Percentiles rank a stretch among this genome's conserved stretches.
Conservation (phyloP, 2,888 invertebrate genomes). For the Idaea aversata region DNA sequence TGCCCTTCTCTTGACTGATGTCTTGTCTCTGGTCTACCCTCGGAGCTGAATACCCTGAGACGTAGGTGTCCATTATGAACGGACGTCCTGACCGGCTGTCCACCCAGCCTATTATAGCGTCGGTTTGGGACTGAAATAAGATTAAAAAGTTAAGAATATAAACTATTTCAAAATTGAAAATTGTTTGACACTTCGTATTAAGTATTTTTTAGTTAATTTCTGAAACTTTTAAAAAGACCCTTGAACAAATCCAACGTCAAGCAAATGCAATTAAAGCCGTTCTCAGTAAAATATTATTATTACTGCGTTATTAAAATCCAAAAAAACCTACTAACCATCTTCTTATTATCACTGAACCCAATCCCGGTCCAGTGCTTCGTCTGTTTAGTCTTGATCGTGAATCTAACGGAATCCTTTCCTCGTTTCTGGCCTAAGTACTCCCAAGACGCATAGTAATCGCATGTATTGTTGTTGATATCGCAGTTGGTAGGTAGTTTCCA, state of each 20-base stretch:
- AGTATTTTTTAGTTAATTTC: too few relatives aligned
- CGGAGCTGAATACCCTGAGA: slow-evolving; percentile 88
- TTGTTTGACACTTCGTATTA: too few relatives aligned
- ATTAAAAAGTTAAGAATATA: background rate
- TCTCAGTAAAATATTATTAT: background rate
- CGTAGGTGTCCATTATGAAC: slow-evolving; percentile 94
- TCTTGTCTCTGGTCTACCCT: slow-evolving; percentile 87
- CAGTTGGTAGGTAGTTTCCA: slow-evolving; percentile 89
- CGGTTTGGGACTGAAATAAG: slow-evolving; percentile 86
- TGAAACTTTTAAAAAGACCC: background rate
- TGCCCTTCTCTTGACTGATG: slow-evolving; percentile 84
- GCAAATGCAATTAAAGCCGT: too few relatives aligned
- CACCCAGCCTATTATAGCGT: slow-evolving; percentile 94
- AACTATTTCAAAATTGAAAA: background rate
- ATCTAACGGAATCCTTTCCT: slow-evolving; percentile 87
- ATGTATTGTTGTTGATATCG: slow-evolving; percentile 80
- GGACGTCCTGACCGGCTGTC: slow-evolving; percentile 87
- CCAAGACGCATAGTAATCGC: slow-evolving; percentile 92
- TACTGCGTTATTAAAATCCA: too few relatives aligned
- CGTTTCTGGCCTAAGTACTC: slow-evolving; percentile 83
- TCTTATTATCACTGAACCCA: slow-evolving; percentile 90
- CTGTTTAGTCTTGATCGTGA: slow-evolving; percentile 89
- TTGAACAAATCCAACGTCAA: too few relatives aligned
- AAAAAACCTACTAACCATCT: slow-evolving; percentile 82
- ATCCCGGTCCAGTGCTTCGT: slow-evolving; percentile 94